Conservation (phyloP, 2,888 invertebrate genomes). For the Pogonocherus hispidulus region DNA sequence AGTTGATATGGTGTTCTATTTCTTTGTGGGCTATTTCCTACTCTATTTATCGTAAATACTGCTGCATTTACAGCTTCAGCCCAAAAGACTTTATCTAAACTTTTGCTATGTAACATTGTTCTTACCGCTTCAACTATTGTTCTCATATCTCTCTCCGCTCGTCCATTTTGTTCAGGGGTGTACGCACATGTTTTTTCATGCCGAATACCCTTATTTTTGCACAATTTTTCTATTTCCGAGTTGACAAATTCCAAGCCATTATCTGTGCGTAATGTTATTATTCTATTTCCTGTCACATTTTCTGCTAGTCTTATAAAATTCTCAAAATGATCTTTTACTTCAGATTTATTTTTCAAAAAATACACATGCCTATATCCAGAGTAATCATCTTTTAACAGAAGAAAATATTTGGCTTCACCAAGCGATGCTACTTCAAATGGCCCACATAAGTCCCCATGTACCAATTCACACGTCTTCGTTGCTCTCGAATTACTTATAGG, state of each 20-base stretch:
- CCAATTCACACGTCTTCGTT: neutral
- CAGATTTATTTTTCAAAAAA: constrained; percentile 41
- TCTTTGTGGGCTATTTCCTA: neutral
- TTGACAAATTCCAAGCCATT: no score
- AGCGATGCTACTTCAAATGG: neutral
- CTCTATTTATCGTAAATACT: neutral
- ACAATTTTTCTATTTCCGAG: constrained; percentile 39
- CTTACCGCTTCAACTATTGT: no score
- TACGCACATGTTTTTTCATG: constrained; percentile 55
- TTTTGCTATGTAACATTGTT: neutral
- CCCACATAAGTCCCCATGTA: constrained; percentile 42
- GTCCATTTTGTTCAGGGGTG: no score
- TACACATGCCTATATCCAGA: constrained; percentile 37
- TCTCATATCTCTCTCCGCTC: no score
- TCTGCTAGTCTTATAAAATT: no score
- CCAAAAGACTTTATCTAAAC: neutral
- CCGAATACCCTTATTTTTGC: constrained; percentile 58
- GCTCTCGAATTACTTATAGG: neutral
- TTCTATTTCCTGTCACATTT: no score
- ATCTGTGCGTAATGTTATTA: no score
- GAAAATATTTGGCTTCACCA: neutral
- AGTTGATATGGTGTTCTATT: neutral
- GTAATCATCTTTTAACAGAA: constrained; percentile 43
- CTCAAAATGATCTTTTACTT: no score
- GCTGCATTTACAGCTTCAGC: neutral